Evolutionary conservation across 1,140 invertebrate genomes (phyloP).

Genomic region (Metopolophium dirhodum): DNA sequence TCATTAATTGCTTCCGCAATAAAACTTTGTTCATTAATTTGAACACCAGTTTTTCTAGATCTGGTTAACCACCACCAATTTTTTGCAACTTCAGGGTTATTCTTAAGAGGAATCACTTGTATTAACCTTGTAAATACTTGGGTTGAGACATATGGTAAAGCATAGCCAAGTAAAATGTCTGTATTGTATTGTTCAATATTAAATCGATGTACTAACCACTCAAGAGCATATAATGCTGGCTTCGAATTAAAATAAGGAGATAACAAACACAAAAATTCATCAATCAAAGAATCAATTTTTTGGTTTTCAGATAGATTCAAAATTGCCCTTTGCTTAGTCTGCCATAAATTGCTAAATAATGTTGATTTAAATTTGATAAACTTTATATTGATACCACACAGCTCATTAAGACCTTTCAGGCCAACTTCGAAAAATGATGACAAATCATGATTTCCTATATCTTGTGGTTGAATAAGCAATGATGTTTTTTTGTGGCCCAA

Average conservation of each 20-base stretch:
- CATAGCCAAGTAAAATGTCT: conserved; percentile 77
- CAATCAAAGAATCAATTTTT: conserved; percentile 77
- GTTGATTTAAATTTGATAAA: conserved; percentile 78
- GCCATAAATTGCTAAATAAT: conserved; percentile 77
- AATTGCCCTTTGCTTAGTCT: conserved; percentile 80
- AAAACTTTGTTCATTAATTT: conserved; percentile 74
- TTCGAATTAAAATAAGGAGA: conserved; percentile 88
- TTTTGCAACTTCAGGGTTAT: conserved; percentile 65
- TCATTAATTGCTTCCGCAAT: conserved; percentile 76
- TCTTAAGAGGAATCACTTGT: conserved; percentile 75
- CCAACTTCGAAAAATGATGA: conserved; percentile 86
- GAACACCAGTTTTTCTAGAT: conserved; percentile 76
- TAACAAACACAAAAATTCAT: conserved; percentile 78
- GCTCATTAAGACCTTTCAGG: conserved; percentile 80
- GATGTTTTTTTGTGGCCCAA: conserved; percentile 76
- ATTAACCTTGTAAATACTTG: conserved; percentile 84
- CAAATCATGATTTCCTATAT: conserved; percentile 83
- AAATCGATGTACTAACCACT: conserved; percentile 86
- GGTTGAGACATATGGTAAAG: conserved; percentile 91
- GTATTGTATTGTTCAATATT: conserved; percentile 87
- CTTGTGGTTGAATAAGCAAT: conserved; percentile 85
- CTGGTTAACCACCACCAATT: conserved; percentile 79
- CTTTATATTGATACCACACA: conserved; percentile 73
- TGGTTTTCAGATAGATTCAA: conserved; percentile 77
- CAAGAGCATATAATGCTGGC: conserved; percentile 85